Conservation (phyloP, 1,140 invertebrate genomes). For the Colletes latitarsis region DNA sequence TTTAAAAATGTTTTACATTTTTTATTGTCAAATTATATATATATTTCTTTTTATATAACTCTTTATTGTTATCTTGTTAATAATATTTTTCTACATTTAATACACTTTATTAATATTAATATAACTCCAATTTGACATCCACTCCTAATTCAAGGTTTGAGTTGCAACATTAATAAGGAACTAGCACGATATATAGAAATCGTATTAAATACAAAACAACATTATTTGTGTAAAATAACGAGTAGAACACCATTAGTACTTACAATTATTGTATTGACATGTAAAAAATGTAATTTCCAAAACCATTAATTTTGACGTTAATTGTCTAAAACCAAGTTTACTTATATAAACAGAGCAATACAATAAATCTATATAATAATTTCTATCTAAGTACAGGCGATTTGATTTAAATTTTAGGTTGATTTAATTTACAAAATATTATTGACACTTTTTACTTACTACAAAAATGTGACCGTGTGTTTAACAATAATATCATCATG, state of each 20-base stretch:
- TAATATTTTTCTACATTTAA: conserved; percentile 29
- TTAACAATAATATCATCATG: conserved; percentile 8
- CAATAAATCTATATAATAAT: conserved; percentile 29
- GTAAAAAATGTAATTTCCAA: conserved; percentile 34
- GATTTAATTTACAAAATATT: conserved; percentile 40
- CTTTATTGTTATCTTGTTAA: conserved; percentile 3
- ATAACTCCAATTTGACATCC: conserved; percentile 25
- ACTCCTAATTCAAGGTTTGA: neutral
- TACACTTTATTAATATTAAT: conserved; percentile 11
- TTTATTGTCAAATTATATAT: conserved; percentile 17
- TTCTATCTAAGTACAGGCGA: conserved; percentile 25
- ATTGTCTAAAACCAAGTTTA: conserved; percentile 38
- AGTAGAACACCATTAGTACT: conserved; percentile 64
- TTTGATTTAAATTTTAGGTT: conserved; percentile 8
- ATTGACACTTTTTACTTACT: neutral
- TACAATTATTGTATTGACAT: conserved; percentile 58
- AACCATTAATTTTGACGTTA: conserved; percentile 42
- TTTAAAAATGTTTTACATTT: conserved; percentile 4
- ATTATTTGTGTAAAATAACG: conserved; percentile 67
- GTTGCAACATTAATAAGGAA: neutral
- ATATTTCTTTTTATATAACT: conserved; percentile 23
- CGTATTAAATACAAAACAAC: conserved; percentile 50
- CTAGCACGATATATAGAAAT: neutral
- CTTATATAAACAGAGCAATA: conserved; percentile 15
- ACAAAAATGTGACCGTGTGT: neutral